phyloP scores from a whole-genome alignment of 2,888 invertebrate species.

The Plutella xylostella region DNA sequence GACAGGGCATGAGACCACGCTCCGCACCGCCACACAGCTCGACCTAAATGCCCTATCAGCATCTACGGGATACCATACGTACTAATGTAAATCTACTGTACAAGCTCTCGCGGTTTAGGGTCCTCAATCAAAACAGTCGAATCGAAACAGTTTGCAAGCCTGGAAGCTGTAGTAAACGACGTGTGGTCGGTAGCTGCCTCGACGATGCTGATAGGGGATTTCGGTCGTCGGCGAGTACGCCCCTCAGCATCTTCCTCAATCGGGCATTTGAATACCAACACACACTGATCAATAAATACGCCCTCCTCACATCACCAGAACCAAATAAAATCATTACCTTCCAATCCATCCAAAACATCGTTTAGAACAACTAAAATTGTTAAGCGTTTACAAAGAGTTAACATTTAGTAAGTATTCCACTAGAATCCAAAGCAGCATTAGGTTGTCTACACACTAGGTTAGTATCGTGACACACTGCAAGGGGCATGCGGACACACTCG shows the following conservation, averaged over 20 bases:
- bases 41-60: constrained; percentile 70
- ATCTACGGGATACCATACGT: constrained; percentile 64
- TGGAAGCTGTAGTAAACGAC: constrained; percentile 15
- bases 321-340: constrained; percentile 68
- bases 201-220: constrained; percentile 64
- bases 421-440: constrained; percentile 55
- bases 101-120: constrained; percentile 2
- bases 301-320: constrained; percentile 64
- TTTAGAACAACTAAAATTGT: constrained; percentile 64
- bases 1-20: constrained; percentile 30
- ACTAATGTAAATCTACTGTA: constrained; percentile 42
- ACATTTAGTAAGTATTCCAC: constrained; percentile 56
- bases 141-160: neutral
- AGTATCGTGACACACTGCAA: constrained; percentile 57
- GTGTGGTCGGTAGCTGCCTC: constrained; percentile 61
- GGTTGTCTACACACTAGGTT: constrained; percentile 37
- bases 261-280: constrained; percentile 82
- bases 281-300: constrained; percentile 64
- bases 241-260: constrained; percentile 61
- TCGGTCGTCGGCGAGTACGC: constrained; percentile 46
- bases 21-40: constrained; percentile 27
- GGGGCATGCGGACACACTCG: constrained; percentile 40
- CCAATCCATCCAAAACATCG: constrained; percentile 54
- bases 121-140: neutral
- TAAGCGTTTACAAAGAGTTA: constrained; percentile 64